A percentile compares a stretch with the other conserved stretches of the same genome.
These are phyloP conservation scores for Microcebus griseorufus DNA, from an alignment of 2,113 vertebrate species.

Conservation along the genomic window DNA sequence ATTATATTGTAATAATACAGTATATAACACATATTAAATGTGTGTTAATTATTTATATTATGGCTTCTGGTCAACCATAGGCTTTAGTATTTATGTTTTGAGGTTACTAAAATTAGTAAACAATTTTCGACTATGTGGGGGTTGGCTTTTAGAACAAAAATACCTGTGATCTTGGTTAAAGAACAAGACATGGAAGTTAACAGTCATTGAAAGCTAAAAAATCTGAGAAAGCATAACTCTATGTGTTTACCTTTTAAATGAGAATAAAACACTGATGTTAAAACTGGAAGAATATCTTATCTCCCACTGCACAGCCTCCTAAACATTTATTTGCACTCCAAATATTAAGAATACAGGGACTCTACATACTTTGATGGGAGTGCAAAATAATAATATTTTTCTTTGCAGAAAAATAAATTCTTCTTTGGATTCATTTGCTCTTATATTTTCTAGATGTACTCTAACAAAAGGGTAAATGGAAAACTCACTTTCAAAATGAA, in stretches of 20 bases:
- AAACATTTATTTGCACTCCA: not conserved
- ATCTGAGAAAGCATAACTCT: not conserved
- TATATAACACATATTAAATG: not conserved
- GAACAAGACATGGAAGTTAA: not conserved
- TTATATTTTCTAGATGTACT: not conserved
- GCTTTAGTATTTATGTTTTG: not conserved
- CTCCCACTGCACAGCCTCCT: not conserved
- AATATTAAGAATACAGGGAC: not conserved
- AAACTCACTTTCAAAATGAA: not conserved
- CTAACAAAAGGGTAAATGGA: not conserved
- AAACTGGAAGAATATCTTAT: not conserved
- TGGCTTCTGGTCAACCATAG: not conserved
- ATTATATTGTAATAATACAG: not conserved
- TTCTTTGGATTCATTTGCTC: not conserved
- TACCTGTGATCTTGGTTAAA: not conserved
- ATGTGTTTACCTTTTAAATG: not conserved
- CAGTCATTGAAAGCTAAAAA: not conserved
- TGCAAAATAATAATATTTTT: not conserved
- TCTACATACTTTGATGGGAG: not conserved
- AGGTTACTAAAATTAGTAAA: not conserved
- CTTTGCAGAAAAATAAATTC: not conserved
- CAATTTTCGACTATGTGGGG: not conserved
- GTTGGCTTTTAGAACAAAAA: not conserved
- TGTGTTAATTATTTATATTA: not conserved
- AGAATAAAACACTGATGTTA: not conserved